Evolutionary conservation across 2,113 vertebrate genomes (phyloP), one percentile per base, ranked within the genome.

Genomic region (Hyla sarda): DNA sequence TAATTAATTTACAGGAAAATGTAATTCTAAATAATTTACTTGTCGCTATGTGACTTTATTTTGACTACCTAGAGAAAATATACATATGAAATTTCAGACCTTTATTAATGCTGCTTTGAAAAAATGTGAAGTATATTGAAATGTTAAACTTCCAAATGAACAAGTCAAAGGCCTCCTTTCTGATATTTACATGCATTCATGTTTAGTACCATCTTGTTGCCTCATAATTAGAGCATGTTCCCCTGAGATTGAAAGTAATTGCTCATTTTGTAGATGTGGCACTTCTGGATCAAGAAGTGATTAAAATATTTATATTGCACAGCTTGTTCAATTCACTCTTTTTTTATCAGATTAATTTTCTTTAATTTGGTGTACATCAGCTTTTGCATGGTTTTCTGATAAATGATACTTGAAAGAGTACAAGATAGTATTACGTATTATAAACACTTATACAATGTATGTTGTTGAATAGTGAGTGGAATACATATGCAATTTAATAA

Each of bases 261-360:
- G 95, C 94, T 96, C 94, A 96, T 97, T 97, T 95, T 96, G 95
- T 95, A 95, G 92, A 95, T 93, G 93, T 93, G 92, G 91, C 90
- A 93, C 94, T 95, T 95, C 90, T 93, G 92, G 94, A 96, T 95
- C 93, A 94, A 95, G 94, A 94, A 94, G 89, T 95, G 95, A 93
- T 93, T 98, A 95, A 96, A 98, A 96, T 96, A 97, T 97, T 97
- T 95, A 95, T 93, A 94, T 92, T 93, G 90, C 93, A 92, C 94
- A 94, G 92, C 93, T 93, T 95, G 94, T 92, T 94, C 91, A 92
- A 92, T 91, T 92, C 92, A 89, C 88, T 92, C 91, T 90, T 91
- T 71, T n/a, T 92, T 95, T 93, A 95, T 94, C 90, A 92, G 91
- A 91, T 92, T 90, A 93, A 90, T 91, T 95, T 96, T 93, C 89